A percentile compares a stretch with the other conserved stretches of the same genome.
Conservation (phyloP, 2,797 vertebrate species). For the Tangara arthus region DNA sequence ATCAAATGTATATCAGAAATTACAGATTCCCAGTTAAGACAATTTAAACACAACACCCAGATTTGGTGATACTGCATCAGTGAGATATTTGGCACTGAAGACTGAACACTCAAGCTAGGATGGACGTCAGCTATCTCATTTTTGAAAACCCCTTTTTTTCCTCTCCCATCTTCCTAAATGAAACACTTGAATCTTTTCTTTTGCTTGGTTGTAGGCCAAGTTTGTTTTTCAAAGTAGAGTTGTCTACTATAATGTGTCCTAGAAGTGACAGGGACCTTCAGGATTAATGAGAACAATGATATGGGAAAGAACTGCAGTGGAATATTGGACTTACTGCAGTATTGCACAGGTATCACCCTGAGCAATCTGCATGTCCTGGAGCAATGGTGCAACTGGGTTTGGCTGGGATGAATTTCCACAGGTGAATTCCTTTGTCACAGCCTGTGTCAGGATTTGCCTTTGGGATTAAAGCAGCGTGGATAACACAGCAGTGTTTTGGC, state of each 20-base stretch:
- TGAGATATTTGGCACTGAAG: neutral
- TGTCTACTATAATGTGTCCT: neutral
- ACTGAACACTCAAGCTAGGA: neutral
- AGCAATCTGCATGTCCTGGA: neutral
- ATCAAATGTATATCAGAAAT: neutral
- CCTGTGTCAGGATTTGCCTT: fast-evolving
- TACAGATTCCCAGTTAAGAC: neutral
- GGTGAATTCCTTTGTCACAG: neutral
- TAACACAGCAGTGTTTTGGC: neutral
- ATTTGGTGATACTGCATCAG: neutral
- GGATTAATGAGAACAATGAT: neutral
- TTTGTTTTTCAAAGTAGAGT: neutral
- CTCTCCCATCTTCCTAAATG: neutral
- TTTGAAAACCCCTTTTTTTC: neutral
- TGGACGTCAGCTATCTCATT: neutral
- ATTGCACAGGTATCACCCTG: neutral
- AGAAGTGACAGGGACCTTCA: neutral
- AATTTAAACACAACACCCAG: neutral
- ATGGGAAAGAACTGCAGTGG: neutral
- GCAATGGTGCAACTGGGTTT: neutral
- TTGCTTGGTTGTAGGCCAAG: neutral
- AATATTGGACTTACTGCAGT: neutral
- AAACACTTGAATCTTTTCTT: neutral
- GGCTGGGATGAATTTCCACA: neutral
- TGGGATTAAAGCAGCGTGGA: neutral